Base-by-base conservation (phyloP, 2,888 invertebrate genomes). In the Drosophila subsilvestris region DNA sequence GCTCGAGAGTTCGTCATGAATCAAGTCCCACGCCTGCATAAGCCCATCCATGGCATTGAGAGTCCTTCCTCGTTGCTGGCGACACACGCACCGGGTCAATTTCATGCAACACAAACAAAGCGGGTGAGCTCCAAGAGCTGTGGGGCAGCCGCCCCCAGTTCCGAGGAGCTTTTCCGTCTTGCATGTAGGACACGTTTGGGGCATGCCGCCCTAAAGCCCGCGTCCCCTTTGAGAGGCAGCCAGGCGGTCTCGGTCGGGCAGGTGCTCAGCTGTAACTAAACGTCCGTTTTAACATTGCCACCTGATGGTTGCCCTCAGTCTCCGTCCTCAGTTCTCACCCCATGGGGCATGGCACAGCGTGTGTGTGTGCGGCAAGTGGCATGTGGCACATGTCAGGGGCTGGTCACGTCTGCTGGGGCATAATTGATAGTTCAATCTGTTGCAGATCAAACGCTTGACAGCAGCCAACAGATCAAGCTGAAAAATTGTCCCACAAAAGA, bases 351-450 rank as follows among this genome's bases (percentile, higher is more conserved):
- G 18, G 18, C 12, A n/a, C 20, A 54, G 9, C 32, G 8, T 56
- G 50, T 66, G 58, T 45, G 42, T 65, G 59, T 53, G 45, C 29
- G 59, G 53, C 50, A 20, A 47, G 44, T 62, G 75, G 51, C 55
- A 63, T 48, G 59, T 61, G 74, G 61, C 73, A 67, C 67, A 73
- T 67, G 68, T 63, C 79, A 60, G 67, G 79, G 74, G 87, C 79
- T 76, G 79, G 82, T 82, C 85, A 85, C 89, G 85, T 85, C 74
- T 77, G 67, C 63, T 61, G 65, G 68, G 70, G 75, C 85, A 89
- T 85, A 85, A 85, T 85, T 85, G 85, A 85, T 85, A 89, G 85
- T 85, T 85, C 89, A 85, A 85, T 89, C 85, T 85, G 89, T 85
- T 85, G 85, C 86, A 87, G 89, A 85, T 85, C 89, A 85, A 85